Conservation (phyloP, 2,888 invertebrate genomes). For the Gandaritis pyraliata region DNA sequence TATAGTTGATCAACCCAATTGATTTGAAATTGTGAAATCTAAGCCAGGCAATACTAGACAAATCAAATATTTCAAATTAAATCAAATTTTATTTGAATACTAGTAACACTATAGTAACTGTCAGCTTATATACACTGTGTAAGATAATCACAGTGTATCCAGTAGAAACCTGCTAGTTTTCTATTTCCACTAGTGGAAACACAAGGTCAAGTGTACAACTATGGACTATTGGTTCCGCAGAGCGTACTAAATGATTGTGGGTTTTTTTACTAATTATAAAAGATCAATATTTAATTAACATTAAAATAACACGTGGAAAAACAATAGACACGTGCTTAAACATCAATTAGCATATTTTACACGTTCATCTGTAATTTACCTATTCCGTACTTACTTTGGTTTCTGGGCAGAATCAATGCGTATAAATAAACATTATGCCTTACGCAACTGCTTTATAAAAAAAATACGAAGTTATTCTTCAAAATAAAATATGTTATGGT, state of each 20-base stretch:
- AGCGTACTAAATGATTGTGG: conserved; percentile 5
- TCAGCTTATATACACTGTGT: background rate
- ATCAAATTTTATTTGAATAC: no score
- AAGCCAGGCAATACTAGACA: conserved; percentile 11
- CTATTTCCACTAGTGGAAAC: conserved; percentile 23
- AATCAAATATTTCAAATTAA: no score
- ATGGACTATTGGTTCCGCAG: conserved; percentile 19
- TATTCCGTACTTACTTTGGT: conserved; percentile 7
- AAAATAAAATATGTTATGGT: background rate
- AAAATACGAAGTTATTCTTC: background rate
- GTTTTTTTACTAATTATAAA: conserved; percentile 32
- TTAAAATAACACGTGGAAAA: conserved; percentile 33
- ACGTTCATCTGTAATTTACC: conserved; percentile 23
- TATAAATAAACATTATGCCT: background rate
- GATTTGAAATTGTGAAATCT: conserved; percentile 4
- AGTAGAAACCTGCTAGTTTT: conserved; percentile 33
- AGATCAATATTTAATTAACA: conserved; percentile 30
- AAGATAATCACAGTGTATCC: conserved; percentile 11
- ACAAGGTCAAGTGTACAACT: conserved; percentile 34
- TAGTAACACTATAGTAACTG: background rate
- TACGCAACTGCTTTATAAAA: background rate
- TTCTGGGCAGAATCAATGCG: conserved; percentile 8
- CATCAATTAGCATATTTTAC: conserved; percentile 33
- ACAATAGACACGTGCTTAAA: conserved; percentile 32
- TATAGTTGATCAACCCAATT: no score